Percentiles rank a stretch among this genome's conserved stretches.
Evolutionary conservation across 2,113 vertebrate genomes (phyloP).

Genomic region (Corythornis cristatus): DNA sequence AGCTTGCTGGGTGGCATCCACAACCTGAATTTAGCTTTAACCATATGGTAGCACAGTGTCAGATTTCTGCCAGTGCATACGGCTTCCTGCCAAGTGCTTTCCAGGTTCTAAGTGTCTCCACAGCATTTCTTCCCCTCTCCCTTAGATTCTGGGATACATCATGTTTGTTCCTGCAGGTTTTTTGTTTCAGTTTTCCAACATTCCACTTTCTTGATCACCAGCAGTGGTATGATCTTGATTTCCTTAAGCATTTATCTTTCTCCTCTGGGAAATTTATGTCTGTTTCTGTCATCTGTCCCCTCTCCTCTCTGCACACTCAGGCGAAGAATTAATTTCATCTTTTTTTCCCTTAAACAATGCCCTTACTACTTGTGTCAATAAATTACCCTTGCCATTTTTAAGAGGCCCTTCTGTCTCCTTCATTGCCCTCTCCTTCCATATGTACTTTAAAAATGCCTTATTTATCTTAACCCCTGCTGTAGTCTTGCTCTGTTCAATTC

Average conservation of each 20-base stretch:
- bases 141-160: not conserved
- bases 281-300: slow-evolving; percentile 43
- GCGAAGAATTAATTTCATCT: not conserved
- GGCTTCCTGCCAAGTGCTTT: slow-evolving; percentile 24
- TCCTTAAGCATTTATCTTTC: slow-evolving; percentile 23
- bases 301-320: slow-evolving; percentile 32
- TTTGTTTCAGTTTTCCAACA: not conserved
- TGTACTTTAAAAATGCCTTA: slow-evolving; percentile 39
- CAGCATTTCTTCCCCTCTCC: not conserved
- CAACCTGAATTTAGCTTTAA: slow-evolving; percentile 57
- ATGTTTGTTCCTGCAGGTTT: not conserved
- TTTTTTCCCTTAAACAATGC: not conserved
- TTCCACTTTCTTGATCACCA: not conserved
- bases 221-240: slow-evolving; percentile 11
- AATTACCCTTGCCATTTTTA: slow-evolving; percentile 58
- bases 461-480: slow-evolving; percentile 32
- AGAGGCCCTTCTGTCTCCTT: slow-evolving; percentile 44
- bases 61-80: not conserved
- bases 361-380: slow-evolving; percentile 40
- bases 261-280: slow-evolving; percentile 45
- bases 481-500: not conserved
- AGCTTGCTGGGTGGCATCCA: slow-evolving; percentile 55
- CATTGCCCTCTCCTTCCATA: slow-evolving; percentile 7
- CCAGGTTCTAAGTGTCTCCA: not conserved
- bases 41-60: slow-evolving; percentile 42